Conservation (phyloP, 2,113 vertebrate genomes). For the Ursus arctos region DNA sequence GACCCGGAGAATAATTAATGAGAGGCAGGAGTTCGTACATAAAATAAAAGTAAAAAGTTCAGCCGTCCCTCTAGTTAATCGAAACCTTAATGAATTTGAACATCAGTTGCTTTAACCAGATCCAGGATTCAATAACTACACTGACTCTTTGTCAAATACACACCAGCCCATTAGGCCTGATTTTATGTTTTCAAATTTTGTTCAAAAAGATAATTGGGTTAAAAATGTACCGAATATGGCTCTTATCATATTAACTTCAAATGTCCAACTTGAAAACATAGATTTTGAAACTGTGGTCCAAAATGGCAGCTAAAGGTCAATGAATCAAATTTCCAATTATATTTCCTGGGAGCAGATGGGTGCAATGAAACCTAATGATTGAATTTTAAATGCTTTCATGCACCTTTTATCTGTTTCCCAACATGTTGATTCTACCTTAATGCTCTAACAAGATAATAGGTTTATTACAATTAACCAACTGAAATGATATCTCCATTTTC, state of each 20-base stretch:
- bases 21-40: slow-evolving; percentile 44
- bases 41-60: slow-evolving; percentile 76
- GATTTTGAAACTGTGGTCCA: slow-evolving; percentile 73
- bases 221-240: slow-evolving; percentile 60
- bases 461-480: slow-evolving; percentile 83
- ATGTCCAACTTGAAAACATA: slow-evolving; percentile 69
- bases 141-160: slow-evolving; percentile 79
- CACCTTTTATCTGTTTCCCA: slow-evolving; percentile 86
- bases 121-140: slow-evolving; percentile 81
- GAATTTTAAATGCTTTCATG: slow-evolving; percentile 88
- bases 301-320: slow-evolving; percentile 87
- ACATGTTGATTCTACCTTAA: slow-evolving; percentile 83
- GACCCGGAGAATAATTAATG: slow-evolving; percentile 77
- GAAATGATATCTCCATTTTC: slow-evolving; percentile 78
- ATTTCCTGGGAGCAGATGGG: slow-evolving; percentile 88
- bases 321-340: slow-evolving; percentile 86
- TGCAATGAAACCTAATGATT: slow-evolving; percentile 88
- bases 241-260: slow-evolving; percentile 78
- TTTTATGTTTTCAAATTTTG: slow-evolving; percentile 66
- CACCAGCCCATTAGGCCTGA: slow-evolving; percentile 75
- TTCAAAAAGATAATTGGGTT: slow-evolving; percentile 66
- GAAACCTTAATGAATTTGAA: slow-evolving; percentile 83
- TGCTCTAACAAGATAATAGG: slow-evolving; percentile 83
- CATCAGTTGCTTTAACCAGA: slow-evolving; percentile 82
- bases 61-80: slow-evolving; percentile 78